These are phyloP conservation scores for Schizothorax lantsangensis DNA, from an alignment of 2,797 vertebrate species.

Conservation along the genomic window DNA sequence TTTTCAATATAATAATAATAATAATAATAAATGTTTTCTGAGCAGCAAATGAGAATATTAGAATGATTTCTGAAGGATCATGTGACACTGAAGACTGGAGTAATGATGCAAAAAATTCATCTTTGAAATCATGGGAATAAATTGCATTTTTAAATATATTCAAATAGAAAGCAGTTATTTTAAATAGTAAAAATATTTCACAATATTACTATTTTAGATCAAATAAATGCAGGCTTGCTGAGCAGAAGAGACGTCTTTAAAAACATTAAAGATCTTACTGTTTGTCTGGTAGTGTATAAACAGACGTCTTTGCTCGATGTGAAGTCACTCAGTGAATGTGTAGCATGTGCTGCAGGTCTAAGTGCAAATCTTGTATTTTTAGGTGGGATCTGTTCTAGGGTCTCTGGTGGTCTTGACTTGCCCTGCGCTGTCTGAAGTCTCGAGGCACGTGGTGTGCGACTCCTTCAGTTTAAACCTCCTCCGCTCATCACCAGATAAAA, in stretches of 20 bases:
- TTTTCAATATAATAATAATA: neutral
- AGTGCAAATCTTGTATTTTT: conserved; percentile 13
- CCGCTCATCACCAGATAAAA: conserved; percentile 75
- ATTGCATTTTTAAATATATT: too few species aligned
- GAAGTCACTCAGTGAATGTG: neutral
- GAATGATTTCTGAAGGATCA: neutral
- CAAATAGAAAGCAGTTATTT: too few species aligned
- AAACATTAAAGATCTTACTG: too few species aligned
- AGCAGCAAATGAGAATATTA: neutral
- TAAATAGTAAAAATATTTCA: too few species aligned
- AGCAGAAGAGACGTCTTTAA: too few species aligned
- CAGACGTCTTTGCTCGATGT: neutral
- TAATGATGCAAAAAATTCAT: too few species aligned
- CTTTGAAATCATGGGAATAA: too few species aligned
- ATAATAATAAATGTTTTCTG: neutral
- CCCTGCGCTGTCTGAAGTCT: conserved; percentile 68
- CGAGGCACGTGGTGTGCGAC: conserved; percentile 65
- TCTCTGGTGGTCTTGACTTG: conserved; percentile 67
- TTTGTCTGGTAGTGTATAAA: neutral
- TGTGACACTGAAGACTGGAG: neutral
- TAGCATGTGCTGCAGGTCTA: neutral
- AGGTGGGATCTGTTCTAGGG: conserved; percentile 73
- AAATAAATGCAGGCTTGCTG: too few species aligned
- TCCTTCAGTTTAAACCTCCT: conserved; percentile 70
- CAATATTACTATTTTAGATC: too few species aligned